Base-by-base conservation (phyloP, 2,113 vertebrate genomes). In the Oryzias melastigma region DNA sequence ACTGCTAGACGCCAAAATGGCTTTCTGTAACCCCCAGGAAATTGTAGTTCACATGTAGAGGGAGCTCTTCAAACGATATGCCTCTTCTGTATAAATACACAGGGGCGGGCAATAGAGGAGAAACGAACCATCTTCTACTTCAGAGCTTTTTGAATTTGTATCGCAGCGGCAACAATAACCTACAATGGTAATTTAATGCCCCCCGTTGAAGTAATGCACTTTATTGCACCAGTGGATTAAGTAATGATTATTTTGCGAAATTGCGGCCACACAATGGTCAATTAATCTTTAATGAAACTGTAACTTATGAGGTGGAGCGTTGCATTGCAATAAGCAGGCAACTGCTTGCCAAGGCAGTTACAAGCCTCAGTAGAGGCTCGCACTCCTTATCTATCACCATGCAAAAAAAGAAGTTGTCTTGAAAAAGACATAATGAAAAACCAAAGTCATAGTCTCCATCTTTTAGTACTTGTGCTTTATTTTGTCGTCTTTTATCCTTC, bases 201-300 rank as follows among this genome's bases (percentile, higher is more conserved):
- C 62, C 35, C 84, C 65, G 78, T 86, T 82, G 74, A 85, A 80
- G 84, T 82, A 83, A 83, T 81, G 73, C 83, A 82, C 76, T 91
- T 88, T 86, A 85, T 85, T 86, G 88, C 87, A 81, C 78, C 86
- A 73, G 60, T 82, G 83, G 85, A 83, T 90, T 91, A 90, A 90
- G 84, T 85, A 87, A 91, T 89, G 86, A 88, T 92, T 91, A 91
- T 91, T 91, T 91, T 86, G 88, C 82, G 84, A 90, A 91, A 90
- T 90, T 90, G 84, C 68, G 42, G 84, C 75, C 83, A 85, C 80
- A 88, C 83, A 82, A 88, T 87, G 89, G 88, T 90, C 85, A 90
- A 90, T 92, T 91, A 91, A 91, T 91, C 86, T 89, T 84, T 87
- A 87, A 89, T 88, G 88, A 90, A 91, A 90, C 61, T 73, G 84